Base-by-base conservation (phyloP, 2,888 invertebrate species). In the Perdita meconis region DNA sequence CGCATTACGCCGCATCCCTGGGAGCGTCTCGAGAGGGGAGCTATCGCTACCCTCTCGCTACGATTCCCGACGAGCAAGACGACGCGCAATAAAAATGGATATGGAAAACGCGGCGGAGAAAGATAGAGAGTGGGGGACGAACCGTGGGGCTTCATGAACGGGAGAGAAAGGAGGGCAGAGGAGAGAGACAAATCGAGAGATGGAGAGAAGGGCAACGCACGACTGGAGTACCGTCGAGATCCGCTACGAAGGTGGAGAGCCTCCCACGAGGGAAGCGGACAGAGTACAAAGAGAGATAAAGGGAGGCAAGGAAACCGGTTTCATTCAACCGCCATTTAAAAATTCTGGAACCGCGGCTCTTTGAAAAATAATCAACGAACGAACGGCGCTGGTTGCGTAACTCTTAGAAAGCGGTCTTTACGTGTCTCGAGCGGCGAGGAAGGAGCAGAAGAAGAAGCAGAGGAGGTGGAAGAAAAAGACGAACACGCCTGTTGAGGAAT, bases 321-420 rank as follows among this genome's bases (percentile, higher is more conserved):
- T 92, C 91, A 92, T 92, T 92, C 89, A 92, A 90, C 89, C 87
- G 87, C 85, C 89, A 88, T 89, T 90, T 87, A 90, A 90, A 90
- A 91, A 89, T 90, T 88, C 87, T 85, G 79, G 77, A 87, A 89
- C 86, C 89, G 85, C 85, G 84, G 85, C 84, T 81, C 85, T 88
- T 89, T 87, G 88, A 90, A 90, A 90, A 91, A 91, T 92, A 91
- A 91, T 91, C 90, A 91, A 90, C 90, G 88, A 86, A 90, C 89
- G 88, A 87, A 81, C 84, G 85, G 78, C 84, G 73, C 76, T 84
- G 75, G 75, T 91, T 92, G 89, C 91, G 90, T 91, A 92, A 91
- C 88, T 85, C 85, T 81, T 88, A 88, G 88, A 90, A 89, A 90
- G 89, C 88, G 80, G 84, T 63, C 84, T 84, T 71, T 67, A 56